These are phyloP conservation scores for Grapholita molesta DNA, from an alignment of 1,140 invertebrate genomes.

Conservation along the genomic window DNA sequence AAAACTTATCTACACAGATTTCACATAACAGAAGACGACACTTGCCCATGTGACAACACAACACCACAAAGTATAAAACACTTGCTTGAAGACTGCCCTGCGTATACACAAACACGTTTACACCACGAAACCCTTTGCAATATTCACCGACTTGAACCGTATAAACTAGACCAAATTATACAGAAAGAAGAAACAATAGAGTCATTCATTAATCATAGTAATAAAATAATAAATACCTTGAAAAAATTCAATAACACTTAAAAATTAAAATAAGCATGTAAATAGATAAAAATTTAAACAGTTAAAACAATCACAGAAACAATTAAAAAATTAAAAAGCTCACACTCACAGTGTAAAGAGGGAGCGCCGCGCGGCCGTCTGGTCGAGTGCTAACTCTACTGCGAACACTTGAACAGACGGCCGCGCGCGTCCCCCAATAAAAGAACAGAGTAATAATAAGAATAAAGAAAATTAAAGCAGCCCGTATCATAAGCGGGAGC, in stretches of 20 bases:
- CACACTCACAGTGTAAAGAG: too few relatives aligned
- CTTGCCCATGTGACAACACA: slow-evolving; percentile 22
- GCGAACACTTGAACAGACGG: too few relatives aligned
- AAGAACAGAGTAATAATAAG: too few relatives aligned
- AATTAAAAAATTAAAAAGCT: too few relatives aligned
- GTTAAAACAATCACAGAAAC: too few relatives aligned
- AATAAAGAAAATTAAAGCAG: too few relatives aligned
- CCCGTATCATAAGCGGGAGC: background rate
- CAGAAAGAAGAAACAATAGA: background rate
- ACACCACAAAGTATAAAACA: slow-evolving; percentile 17
- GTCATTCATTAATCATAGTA: background rate
- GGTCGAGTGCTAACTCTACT: too few relatives aligned
- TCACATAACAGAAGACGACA: slow-evolving; percentile 16
- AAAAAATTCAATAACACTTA: background rate
- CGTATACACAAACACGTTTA: background rate
- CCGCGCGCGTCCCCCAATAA: too few relatives aligned
- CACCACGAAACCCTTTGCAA: background rate
- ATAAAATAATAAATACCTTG: background rate
- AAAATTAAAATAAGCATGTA: background rate
- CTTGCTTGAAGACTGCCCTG: slow-evolving; percentile 13
- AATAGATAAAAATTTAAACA: too few relatives aligned
- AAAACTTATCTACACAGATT: slow-evolving; percentile 24
- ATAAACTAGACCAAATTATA: too few relatives aligned
- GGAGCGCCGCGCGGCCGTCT: too few relatives aligned
- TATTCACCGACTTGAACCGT: background rate